Evolutionary conservation across 2,888 invertebrate species (phyloP), one percentile per base, ranked within the genome.

Genomic region (Pandemis cinnamomeana): DNA sequence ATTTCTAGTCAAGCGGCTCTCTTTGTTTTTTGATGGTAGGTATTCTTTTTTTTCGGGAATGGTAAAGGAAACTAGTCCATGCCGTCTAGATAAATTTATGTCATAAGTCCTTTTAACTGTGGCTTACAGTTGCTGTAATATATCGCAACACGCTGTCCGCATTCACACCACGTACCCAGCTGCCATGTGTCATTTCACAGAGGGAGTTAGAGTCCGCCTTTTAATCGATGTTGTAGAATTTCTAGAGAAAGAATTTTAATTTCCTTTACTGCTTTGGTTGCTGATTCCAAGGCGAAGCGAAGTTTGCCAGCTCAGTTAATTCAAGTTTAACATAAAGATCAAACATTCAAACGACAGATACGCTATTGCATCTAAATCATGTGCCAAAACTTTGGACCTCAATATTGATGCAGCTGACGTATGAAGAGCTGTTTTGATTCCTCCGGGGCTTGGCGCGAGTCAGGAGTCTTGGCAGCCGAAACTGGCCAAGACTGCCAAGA

Each of bases 351-450:
- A 55, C 8, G 4, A 20, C 7, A 11, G 27, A 27, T 20, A 27
- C 11, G 27, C 1, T 36, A 36, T 36, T 11, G 7, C 8, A 58
- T 58, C 27, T 15, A 20, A 8, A 20, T 55, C 10, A 55, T 51
- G 15, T 67, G 53, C 15, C 53, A 13, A 27, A 10, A 48, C 64
- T n/a, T 64, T 13, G 27, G 11, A 58, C 6, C 27, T 27, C 0
- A 48, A 64, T 13, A 11, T 27, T 58, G 20, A 20, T 2, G 58
- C 64, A 48, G 48, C 8, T 46, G 44, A 46, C 46, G 62, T 44
- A 27, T 48, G 48, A 36, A 27, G 13, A 27, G 64, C 64, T 48
- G 48, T 64, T 63, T 63, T 64, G 64, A 48, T 48, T 64, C 64
- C 27, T 36, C 46, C 27, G 13, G 46, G 27, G 7, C 48, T 64